phyloP scores from a whole-genome alignment of 2,797 vertebrate genomes.

The Paguma larvata region DNA sequence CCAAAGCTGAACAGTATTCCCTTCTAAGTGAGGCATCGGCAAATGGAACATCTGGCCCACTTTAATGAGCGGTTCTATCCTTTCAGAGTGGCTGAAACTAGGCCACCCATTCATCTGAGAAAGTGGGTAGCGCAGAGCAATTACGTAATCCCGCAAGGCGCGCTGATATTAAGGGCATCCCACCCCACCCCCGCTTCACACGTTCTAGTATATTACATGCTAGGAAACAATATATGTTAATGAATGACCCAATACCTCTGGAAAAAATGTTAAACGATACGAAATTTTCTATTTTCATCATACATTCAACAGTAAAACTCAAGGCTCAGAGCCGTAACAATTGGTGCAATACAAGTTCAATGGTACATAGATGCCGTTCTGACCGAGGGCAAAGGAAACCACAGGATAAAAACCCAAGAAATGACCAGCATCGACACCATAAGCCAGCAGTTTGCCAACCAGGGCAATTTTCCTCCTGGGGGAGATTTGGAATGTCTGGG shows the following conservation, averaged over 20 bases:
- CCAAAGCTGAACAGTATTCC: constrained; percentile 5
- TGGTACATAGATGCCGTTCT: not conserved
- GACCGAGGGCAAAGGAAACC: not conserved
- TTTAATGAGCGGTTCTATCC: constrained; percentile 65
- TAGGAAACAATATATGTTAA: not conserved
- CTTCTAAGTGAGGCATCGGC: constrained; percentile 70
- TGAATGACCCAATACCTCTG: not conserved
- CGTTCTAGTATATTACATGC: not conserved
- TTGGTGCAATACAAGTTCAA: not conserved
- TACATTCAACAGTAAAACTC: not conserved
- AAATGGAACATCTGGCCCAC: constrained; percentile 70
- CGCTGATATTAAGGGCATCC: not conserved
- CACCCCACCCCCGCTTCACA: not conserved
- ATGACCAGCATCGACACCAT: not conserved
- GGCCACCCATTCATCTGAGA: constrained; percentile 79
- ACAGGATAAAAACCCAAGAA: not conserved
- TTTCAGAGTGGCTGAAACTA: constrained; percentile 81
- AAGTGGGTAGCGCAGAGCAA: constrained; percentile 47
- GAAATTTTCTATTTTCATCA: not conserved
- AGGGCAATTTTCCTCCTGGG: not conserved
- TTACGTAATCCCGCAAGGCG: not conserved
- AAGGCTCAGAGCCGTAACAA: not conserved
- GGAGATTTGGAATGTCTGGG: not conserved
- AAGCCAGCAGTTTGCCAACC: not conserved
- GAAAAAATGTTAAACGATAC: not conserved